These are phyloP conservation scores for Julus scanicus DNA, from an alignment of 2,888 invertebrate genomes.

Conservation along the genomic window DNA sequence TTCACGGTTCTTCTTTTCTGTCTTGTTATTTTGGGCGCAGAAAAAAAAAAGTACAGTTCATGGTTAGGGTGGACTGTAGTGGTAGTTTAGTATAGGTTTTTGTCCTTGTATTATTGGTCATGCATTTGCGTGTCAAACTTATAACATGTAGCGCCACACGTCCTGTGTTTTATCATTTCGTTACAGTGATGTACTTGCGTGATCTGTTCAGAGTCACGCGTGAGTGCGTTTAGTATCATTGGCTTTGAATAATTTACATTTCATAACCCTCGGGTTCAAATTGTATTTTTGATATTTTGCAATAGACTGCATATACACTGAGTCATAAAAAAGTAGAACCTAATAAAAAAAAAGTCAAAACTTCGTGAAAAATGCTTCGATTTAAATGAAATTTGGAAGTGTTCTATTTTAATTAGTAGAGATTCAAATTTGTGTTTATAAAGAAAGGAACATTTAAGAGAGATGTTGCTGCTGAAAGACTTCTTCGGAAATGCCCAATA, in stretches of 20 bases:
- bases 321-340: too few relatives aligned
- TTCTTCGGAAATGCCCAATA: too few relatives aligned
- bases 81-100: background rate
- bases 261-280: background rate
- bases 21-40: background rate
- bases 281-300: background rate
- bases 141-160: background rate
- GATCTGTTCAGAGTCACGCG: conserved; percentile 13
- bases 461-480: too few relatives aligned
- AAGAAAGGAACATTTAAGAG: too few relatives aligned
- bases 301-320: background rate
- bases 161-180: conserved; percentile 22
- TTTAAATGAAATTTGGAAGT: too few relatives aligned
- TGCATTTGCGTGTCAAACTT: background rate
- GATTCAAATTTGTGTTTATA: too few relatives aligned
- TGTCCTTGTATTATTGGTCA: background rate
- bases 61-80: background rate
- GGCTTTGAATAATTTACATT: background rate
- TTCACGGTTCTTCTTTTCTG: background rate
- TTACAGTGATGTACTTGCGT: background rate
- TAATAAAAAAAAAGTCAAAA: too few relatives aligned
- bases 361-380: too few relatives aligned
- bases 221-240: background rate
- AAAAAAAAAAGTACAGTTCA: background rate
- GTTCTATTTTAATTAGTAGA: too few relatives aligned